These are phyloP conservation scores for Amblyjoppa proteus DNA, from an alignment of 2,888 invertebrate genomes.

Conservation along the genomic window DNA sequence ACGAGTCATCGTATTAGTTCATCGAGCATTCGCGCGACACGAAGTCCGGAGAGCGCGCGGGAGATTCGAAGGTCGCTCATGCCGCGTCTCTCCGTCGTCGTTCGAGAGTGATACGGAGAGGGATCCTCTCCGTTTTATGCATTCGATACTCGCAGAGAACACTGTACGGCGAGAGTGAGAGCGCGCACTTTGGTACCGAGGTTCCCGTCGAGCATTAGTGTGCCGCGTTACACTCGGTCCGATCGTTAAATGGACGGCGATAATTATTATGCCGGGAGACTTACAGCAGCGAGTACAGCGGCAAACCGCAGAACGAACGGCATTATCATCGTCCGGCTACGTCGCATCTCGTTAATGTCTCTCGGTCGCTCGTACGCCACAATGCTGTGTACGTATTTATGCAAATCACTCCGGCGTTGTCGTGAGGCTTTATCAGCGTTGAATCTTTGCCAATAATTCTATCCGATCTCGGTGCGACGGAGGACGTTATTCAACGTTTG, in stretches of 20 bases:
- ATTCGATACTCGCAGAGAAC: neutral
- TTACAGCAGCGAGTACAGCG: conserved; percentile 58
- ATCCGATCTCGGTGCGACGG: conserved; percentile 55
- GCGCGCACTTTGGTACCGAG: conserved; percentile 26
- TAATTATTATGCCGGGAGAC: conserved; percentile 68
- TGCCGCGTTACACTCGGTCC: conserved; percentile 58
- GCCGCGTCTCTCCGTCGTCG: conserved; percentile 45
- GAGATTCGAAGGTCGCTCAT: conserved; percentile 51
- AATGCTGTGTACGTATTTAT: conserved; percentile 59
- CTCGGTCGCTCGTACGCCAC: conserved; percentile 23
- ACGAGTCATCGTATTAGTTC: conserved; percentile 71
- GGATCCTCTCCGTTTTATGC: neutral
- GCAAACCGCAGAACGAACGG: conserved; percentile 45
- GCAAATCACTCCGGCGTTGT: conserved; percentile 63
- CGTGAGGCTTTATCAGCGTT: conserved; percentile 59
- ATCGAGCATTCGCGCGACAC: conserved; percentile 70
- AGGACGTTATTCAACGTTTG: conserved; percentile 56
- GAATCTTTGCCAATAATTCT: conserved; percentile 64
- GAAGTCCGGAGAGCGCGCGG: conserved; percentile 31
- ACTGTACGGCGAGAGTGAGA: neutral
- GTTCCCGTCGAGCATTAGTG: conserved; percentile 51
- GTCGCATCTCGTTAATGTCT: conserved; percentile 69
- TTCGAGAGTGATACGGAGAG: conserved; percentile 4
- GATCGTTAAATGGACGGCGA: conserved; percentile 63
- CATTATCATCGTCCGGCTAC: conserved; percentile 61